phyloP scores from a whole-genome alignment of 2,888 invertebrate species.

The Odontocolon sp. region DNA sequence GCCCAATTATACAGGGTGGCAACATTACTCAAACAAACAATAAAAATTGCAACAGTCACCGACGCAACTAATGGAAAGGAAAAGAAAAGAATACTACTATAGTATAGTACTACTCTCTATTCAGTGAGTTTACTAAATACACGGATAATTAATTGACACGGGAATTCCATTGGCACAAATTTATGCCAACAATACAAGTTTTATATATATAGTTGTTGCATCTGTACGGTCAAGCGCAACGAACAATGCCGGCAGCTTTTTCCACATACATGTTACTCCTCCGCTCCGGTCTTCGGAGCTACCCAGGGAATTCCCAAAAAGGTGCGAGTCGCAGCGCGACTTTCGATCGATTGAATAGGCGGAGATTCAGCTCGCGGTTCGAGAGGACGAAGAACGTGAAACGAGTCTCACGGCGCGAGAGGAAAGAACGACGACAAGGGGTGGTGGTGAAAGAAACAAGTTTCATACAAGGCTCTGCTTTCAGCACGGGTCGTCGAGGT shows the following conservation, averaged over 20 bases:
- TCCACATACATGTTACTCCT: slow-evolving; percentile 28
- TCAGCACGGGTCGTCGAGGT: slow-evolving; percentile 75
- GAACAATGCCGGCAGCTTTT: slow-evolving; percentile 40
- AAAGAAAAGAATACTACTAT: too few species aligned
- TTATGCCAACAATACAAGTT: not conserved
- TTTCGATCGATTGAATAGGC: slow-evolving; percentile 59
- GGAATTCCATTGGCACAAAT: too few species aligned
- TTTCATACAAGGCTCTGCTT: slow-evolving; percentile 78
- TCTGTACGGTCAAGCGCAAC: slow-evolving; percentile 20
- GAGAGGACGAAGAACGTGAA: slow-evolving; percentile 8
- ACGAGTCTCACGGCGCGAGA: slow-evolving; percentile 22
- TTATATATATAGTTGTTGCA: not conserved
- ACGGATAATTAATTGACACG: too few species aligned
- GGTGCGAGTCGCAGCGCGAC: slow-evolving; percentile 56
- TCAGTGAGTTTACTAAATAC: too few species aligned
- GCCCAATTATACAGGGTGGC: too few species aligned
- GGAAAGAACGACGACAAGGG: slow-evolving; percentile 34
- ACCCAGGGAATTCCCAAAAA: slow-evolving; percentile 65
- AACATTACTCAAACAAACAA: too few species aligned
- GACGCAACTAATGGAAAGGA: too few species aligned
- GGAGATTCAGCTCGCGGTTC: slow-evolving; percentile 13
- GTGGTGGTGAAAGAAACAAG: slow-evolving; percentile 53
- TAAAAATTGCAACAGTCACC: too few species aligned
- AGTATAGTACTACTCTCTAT: too few species aligned
- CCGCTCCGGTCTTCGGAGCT: slow-evolving; percentile 28